These are phyloP conservation scores for Pelecanus crispus DNA, from an alignment of 2,113 vertebrate genomes.

Conservation along the genomic window DNA sequence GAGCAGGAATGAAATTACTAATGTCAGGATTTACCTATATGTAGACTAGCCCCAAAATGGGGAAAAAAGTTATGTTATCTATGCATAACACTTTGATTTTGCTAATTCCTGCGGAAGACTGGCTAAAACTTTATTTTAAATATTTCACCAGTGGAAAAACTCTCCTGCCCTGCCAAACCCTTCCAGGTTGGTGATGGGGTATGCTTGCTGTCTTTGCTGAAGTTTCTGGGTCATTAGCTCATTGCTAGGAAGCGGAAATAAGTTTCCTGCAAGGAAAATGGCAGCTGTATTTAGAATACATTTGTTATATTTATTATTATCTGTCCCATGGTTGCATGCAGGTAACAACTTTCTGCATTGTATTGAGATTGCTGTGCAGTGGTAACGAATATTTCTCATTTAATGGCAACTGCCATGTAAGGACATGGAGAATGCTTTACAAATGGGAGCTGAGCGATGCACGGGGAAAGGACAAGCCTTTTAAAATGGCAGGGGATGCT, in stretches of 20 bases:
- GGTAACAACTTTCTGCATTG: not conserved
- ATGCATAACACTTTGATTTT: not conserved
- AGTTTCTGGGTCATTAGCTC: not conserved
- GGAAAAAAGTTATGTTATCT: not conserved
- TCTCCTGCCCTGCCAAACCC: not conserved
- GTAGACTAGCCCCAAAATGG: not conserved
- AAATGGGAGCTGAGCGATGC: not conserved
- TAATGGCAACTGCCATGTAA: not conserved
- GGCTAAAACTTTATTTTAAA: not conserved
- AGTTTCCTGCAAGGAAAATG: not conserved
- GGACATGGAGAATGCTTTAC: not conserved
- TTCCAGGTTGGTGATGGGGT: not conserved
- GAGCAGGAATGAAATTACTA: not conserved
- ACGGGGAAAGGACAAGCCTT: rapidly evolving
- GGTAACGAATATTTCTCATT: not conserved
- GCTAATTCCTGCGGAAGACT: not conserved
- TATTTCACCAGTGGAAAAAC: not conserved
- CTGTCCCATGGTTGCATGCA: not conserved
- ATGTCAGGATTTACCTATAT: not conserved
- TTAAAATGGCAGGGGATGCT: not conserved
- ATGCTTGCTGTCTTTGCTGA: not conserved
- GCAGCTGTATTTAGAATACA: not conserved
- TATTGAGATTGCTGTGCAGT: not conserved
- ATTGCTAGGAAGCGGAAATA: not conserved
- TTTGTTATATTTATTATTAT: not conserved